These are phyloP conservation scores for Silurus asotus DNA, from an alignment of 2,113 vertebrate species.

Conservation along the genomic window DNA sequence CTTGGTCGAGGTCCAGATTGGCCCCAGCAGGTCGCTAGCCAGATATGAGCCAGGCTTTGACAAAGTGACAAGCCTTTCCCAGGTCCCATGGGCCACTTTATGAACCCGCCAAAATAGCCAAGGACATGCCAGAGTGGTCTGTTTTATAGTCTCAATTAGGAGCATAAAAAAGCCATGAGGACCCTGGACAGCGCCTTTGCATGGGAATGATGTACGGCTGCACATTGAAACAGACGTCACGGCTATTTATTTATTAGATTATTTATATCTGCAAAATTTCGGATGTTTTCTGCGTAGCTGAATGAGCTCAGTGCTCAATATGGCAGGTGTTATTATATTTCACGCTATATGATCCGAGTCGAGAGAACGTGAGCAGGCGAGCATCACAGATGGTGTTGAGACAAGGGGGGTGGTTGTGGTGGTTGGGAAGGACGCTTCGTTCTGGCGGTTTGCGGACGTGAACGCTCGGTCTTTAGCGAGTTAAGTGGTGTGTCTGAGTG, in stretches of 20 bases:
- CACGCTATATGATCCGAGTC: constrained; percentile 57
- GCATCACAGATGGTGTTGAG: constrained; percentile 74
- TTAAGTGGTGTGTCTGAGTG: constrained; percentile 52
- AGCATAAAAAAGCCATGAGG: constrained; percentile 25
- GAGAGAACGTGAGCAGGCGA: constrained; percentile 38
- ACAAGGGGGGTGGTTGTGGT: constrained; percentile 57
- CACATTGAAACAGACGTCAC: background rate
- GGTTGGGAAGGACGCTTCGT: background rate
- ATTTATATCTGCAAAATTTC: constrained; percentile 63
- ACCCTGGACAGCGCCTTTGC: background rate
- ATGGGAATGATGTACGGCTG: constrained; percentile 30
- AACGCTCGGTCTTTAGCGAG: constrained; percentile 60
- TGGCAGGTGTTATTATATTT: constrained; percentile 60
- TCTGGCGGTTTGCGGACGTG: constrained; percentile 56
- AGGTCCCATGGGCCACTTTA: constrained; percentile 52
- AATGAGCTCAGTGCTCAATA: constrained; percentile 63
- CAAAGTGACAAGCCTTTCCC: constrained; percentile 34
- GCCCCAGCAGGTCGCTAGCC: constrained; percentile 26
- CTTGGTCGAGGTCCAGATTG: constrained; percentile 28
- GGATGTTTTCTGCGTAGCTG: constrained; percentile 76
- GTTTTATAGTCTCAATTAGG: constrained; percentile 54
- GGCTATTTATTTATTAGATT: constrained; percentile 67
- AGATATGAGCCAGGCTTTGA: constrained; percentile 43
- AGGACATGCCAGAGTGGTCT: constrained; percentile 47
- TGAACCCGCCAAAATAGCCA: constrained; percentile 38